Base-by-base conservation (phyloP, 2,888 invertebrate species). In the Ectemnius lituratus region DNA sequence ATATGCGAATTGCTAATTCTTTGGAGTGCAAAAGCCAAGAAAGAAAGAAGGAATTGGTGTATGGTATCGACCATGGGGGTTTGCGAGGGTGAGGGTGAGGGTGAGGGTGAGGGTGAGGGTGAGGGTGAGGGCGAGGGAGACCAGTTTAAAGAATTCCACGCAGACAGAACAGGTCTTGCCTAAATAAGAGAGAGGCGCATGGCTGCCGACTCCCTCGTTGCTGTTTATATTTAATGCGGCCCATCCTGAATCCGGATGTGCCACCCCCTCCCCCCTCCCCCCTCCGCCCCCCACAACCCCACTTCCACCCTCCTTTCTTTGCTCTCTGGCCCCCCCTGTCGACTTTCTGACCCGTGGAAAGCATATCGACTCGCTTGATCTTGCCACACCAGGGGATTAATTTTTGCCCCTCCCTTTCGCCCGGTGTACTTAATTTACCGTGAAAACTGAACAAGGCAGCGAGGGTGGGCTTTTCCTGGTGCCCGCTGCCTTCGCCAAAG, bases 171-270 rank as follows among this genome's bases (percentile, higher is more conserved):
- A 64, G 63, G 74, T 57, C 69, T 63, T 14, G 62, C 66, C 68
- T 70, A 68, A 63, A 75, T 70, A 75, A 70, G 70, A 70, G 20
- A 67, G 58, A 37, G 37, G 37, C 8, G 37, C 37, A 37, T 37
- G 67, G 62, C 60, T 46, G 75, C 61, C 73, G 67, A 62, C 56
- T 16, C 18, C 60, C 52, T 56, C 37, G 61, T 47, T n/a, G 45
- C 64, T 73, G 81, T 85, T 82, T 83, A 84, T 83, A 84, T 85
- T 85, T 85, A 86, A 83, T 86, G 76, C 65, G 67, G 75, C 75
- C 77, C 78, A 82, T 84, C 80, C 73, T 71, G 76, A 71, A 68
- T 64, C 81, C 78, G 80, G 81, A 79, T 79, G 74, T 79, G 79
- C 76, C 80, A 63, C 79, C 76, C 14, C 14, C 77, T 81, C 78